Evolutionary conservation across 2,113 vertebrate species (phyloP), one percentile per base, ranked within the genome.

Genomic region (Siniperca chuatsi): DNA sequence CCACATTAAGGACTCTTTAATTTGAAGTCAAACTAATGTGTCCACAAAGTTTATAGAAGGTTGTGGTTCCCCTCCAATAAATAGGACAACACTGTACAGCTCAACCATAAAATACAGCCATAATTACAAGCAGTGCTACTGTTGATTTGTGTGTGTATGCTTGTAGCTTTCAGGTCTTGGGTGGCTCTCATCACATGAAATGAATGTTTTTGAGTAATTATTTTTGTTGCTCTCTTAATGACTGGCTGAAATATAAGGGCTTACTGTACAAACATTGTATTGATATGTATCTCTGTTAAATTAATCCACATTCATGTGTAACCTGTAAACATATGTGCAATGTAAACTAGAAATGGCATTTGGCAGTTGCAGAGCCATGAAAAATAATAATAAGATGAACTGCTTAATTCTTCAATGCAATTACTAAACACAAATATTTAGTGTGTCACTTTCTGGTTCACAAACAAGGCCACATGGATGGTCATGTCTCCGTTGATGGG

Each of bases 121-220:
- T 86, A 70, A 79, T 82, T 50, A 85, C 48, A 83, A 65, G 50
- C 66, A 89, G 77, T 37, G 66, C 87, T 81, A 75, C 66, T 37
- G 46, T 80, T 16, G 77, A 62, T 58, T 15, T 65, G 25, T 25
- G 20, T 66, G 10, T 57, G 35, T 16, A 48, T 54, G 54, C 15
- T 15, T 50, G 18, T 48, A 54, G 52, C 18, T 23, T 20, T 50
- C 1, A 16, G 21, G 66, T 40, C 50, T 57, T 77, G 72, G 62
- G 23, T 60, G 54, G 13, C 68, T 81, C 37, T 72, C 37, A 37
- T 71, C 55, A 64, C 70, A 37, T 62, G 10, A 18, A 69, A 48
- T 57, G 0, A 74, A 77, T 8, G 2, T 60, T 73, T 37, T 3
- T 54, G 29, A 64, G 74, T 55, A 13, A 81, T 81, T 57, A 9